Evolutionary conservation across 2,797 vertebrate genomes (phyloP).

Genomic region (Cynodonichthys magdalenae): DNA sequence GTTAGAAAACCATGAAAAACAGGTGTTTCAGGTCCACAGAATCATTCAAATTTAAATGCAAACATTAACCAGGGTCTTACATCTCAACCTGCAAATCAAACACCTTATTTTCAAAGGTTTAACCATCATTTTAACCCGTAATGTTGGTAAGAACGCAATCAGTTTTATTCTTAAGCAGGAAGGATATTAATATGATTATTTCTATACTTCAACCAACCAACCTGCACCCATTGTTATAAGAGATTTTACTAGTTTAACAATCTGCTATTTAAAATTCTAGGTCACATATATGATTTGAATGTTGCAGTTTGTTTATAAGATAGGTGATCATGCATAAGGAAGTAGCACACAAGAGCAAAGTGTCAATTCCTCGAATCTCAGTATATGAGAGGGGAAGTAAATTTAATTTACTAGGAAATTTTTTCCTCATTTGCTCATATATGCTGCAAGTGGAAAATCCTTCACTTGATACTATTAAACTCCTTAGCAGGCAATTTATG

Average conservation of each 20-base stretch:
- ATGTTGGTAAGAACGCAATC: too few relatives aligned
- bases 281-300: neutral
- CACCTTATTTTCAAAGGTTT: slow-evolving; percentile 52
- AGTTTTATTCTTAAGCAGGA: too few relatives aligned
- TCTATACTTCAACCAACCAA: neutral
- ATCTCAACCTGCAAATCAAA: neutral
- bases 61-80: neutral
- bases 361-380: too few relatives aligned
- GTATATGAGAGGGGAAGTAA: too few relatives aligned
- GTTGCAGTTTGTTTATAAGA: neutral
- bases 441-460: neutral
- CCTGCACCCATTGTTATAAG: neutral
- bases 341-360: too few relatives aligned
- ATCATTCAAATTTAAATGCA: slow-evolving; percentile 5
- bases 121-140: neutral
- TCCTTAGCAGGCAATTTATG: neutral
- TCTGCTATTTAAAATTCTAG: neutral
- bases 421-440: neutral
- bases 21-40: slow-evolving; percentile 7
- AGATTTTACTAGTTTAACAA: neutral
- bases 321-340: too few relatives aligned
- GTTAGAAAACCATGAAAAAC: slow-evolving; percentile 16
- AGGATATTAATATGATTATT: too few relatives aligned
- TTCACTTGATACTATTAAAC: neutral
- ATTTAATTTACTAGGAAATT: neutral